Evolutionary conservation across 2,113 vertebrate species (phyloP).

Genomic region (Lepus europaeus): DNA sequence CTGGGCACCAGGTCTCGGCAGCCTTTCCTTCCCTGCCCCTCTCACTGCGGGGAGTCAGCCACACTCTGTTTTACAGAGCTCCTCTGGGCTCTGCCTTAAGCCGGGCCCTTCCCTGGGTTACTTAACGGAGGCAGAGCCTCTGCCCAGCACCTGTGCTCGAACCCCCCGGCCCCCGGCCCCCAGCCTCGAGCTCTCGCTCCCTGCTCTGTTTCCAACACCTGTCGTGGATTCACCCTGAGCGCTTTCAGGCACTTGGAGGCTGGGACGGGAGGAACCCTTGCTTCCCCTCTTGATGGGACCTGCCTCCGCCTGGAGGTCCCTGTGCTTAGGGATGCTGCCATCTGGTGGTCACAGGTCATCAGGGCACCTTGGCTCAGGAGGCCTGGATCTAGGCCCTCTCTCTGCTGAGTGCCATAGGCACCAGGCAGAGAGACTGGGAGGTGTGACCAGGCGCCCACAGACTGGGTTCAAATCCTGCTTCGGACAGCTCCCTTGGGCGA

Average conservation of each 20-base stretch:
- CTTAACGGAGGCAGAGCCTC: too few species aligned
- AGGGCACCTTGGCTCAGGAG: rapidly evolving
- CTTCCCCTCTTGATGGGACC: rapidly evolving
- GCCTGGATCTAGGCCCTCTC: background rate
- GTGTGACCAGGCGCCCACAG: background rate
- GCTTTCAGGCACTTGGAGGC: background rate
- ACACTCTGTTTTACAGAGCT: background rate
- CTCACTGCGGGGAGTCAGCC: background rate
- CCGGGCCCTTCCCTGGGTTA: too few species aligned
- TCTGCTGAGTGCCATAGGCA: background rate
- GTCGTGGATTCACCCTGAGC: background rate
- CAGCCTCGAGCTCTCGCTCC: background rate
- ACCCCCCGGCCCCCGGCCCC: too few species aligned
- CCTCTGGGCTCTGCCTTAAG: background rate
- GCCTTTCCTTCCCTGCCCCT: rapidly evolving
- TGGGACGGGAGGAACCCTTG: background rate
- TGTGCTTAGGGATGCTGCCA: slow-evolving; percentile 35
- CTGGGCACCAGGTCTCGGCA: rapidly evolving
- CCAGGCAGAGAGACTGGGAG: background rate
- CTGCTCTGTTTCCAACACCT: background rate
- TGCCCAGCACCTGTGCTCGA: background rate
- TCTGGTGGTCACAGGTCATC: slow-evolving; percentile 38
- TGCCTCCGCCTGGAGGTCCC: background rate
- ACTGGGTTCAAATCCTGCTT: background rate
- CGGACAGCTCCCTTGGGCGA: background rate